phyloP scores from a whole-genome alignment of 2,797 vertebrate species.

The Sebastiscus tertius region DNA sequence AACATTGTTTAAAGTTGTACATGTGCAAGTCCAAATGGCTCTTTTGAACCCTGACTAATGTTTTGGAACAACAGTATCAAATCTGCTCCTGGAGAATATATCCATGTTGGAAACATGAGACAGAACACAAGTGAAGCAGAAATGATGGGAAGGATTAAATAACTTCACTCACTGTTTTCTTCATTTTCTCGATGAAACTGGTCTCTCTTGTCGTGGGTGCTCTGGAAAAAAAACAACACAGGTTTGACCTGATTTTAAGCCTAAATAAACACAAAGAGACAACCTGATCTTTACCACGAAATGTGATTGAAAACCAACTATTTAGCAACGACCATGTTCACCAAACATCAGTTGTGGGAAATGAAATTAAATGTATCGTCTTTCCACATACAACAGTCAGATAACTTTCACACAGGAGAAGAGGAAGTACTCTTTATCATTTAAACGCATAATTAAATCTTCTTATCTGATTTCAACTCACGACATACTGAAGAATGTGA shows the following conservation, averaged over 20 bases:
- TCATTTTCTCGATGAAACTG: slow-evolving; percentile 99
- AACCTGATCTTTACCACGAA: not conserved
- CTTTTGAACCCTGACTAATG: not conserved
- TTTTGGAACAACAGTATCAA: not conserved
- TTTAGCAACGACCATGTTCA: not conserved
- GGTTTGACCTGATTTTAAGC: not conserved
- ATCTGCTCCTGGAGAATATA: not conserved
- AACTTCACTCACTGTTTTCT: slow-evolving; percentile 92
- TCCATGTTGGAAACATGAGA: not conserved
- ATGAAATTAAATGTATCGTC: not conserved
- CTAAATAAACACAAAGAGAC: not conserved
- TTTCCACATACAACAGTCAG: not conserved
- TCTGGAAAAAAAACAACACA: slow-evolving; percentile 74
- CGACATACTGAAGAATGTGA: not conserved
- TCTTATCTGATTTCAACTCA: not conserved
- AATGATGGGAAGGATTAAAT: not conserved
- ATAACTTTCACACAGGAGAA: not conserved
- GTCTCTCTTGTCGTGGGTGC: slow-evolving; percentile 84
- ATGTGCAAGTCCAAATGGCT: not conserved
- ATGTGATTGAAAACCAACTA: not conserved
- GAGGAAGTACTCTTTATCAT: not conserved
- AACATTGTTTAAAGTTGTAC: not conserved
- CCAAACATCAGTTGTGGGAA: not conserved
- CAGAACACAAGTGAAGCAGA: not conserved
- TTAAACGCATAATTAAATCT: not conserved